phyloP scores from a whole-genome alignment of 35 echinoderm and acorn worm species.

The Patiria miniata region DNA sequence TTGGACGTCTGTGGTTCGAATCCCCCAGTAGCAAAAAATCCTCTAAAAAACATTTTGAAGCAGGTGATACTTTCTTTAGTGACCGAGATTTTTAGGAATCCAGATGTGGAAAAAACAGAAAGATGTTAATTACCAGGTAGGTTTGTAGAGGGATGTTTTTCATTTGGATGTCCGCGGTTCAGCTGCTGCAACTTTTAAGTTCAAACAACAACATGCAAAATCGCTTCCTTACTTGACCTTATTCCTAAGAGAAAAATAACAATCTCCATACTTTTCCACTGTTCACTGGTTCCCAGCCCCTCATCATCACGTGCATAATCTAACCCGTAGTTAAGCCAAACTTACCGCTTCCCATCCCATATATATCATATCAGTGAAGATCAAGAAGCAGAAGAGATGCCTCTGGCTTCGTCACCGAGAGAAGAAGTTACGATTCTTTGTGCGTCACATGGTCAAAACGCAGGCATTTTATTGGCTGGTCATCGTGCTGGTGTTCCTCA shows the following conservation, averaged over 20 bases:
- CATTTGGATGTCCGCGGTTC: too few species aligned
- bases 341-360: constrained; percentile 37
- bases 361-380: constrained; percentile 76
- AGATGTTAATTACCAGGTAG: too few species aligned
- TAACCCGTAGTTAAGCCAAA: constrained; percentile 25
- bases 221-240: too few species aligned
- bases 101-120: too few species aligned
- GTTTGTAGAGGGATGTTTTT: too few species aligned
- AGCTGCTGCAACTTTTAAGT: too few species aligned
- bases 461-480: constrained; percentile 98
- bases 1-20: too few species aligned
- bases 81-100: too few species aligned
- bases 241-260: constrained; percentile 3
- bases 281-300: background rate
- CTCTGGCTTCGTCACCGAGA: constrained; percentile 67
- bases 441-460: constrained; percentile 85
- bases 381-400: constrained; percentile 77
- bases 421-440: constrained; percentile 80
- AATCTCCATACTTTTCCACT: background rate
- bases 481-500: constrained; percentile 96
- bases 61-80: too few species aligned
- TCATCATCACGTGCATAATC: constrained; percentile 3
- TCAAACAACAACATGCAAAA: too few species aligned
- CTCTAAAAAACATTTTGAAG: too few species aligned
- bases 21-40: too few species aligned